Conservation (phyloP, 2,888 invertebrate genomes). For the Spicauda simplicius region DNA sequence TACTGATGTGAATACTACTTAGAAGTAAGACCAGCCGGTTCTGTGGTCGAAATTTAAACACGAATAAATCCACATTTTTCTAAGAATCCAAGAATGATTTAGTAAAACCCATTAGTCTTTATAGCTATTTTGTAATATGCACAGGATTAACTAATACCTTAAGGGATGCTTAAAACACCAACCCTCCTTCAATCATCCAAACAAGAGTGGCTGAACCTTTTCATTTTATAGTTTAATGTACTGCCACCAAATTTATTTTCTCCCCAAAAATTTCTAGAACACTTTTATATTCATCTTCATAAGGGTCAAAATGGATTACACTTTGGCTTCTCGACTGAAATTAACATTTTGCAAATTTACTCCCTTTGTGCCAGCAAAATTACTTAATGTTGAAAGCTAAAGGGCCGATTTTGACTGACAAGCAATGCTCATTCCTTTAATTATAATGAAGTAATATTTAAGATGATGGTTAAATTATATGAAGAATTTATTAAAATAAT, state of each 20-base stretch:
- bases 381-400: slow-evolving; percentile 30
- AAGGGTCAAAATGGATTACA: not conserved
- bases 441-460: slow-evolving; percentile 18
- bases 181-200: slow-evolving; percentile 24
- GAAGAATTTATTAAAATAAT: not conserved
- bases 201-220: slow-evolving; percentile 25
- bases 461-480: not conserved
- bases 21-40: no score
- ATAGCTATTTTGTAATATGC: not conserved
- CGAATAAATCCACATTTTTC: no score
- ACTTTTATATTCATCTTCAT: not conserved
- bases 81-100: no score
- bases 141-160: slow-evolving; percentile 8
- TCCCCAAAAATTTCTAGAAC: not conserved
- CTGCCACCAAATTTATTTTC: not conserved
- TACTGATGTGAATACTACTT: no score
- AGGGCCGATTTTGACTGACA: slow-evolving; percentile 27
- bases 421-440: slow-evolving; percentile 19
- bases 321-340: not conserved
- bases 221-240: slow-evolving; percentile 26
- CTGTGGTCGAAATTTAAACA: no score
- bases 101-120: not conserved
- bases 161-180: slow-evolving; percentile 15
- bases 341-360: slow-evolving; percentile 6
- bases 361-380: slow-evolving; percentile 25